Conservation (phyloP, 2,797 vertebrate genomes). For the Lacerta viridis region DNA sequence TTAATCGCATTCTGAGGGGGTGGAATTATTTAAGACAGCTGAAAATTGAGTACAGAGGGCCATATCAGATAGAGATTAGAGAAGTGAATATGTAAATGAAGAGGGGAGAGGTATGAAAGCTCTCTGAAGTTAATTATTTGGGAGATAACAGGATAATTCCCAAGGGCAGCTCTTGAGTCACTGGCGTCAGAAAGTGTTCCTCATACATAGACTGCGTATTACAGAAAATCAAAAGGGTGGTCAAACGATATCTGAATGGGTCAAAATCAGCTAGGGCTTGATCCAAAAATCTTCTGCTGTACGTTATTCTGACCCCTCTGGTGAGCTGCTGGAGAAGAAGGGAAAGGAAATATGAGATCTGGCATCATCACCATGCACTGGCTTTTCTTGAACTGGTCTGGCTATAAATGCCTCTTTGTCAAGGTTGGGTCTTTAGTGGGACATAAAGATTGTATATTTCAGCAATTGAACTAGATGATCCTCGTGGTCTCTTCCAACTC, state of each 20-base stretch:
- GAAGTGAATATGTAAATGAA: slow-evolving; percentile 65
- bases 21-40: slow-evolving; percentile 62
- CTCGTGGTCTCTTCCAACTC: too few relatives aligned
- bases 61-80: slow-evolving; percentile 53
- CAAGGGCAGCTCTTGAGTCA: background rate
- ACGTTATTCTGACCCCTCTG: background rate
- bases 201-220: background rate
- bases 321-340: background rate
- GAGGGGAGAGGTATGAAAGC: slow-evolving; percentile 34
- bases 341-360: too few relatives aligned
- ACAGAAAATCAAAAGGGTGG: background rate
- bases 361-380: too few relatives aligned
- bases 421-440: background rate
- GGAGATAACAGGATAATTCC: slow-evolving; percentile 47
- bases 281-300: background rate
- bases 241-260: too few relatives aligned
- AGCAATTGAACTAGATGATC: too few relatives aligned
- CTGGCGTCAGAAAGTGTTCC: background rate
- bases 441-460: background rate
- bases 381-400: background rate
- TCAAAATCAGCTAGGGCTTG: background rate
- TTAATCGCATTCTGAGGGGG: slow-evolving; percentile 51
- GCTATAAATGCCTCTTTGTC: background rate
- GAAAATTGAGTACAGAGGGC: slow-evolving; percentile 58
- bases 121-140: slow-evolving; percentile 62